Evolutionary conservation across 1,140 invertebrate species (phyloP).

Genomic region (Eueides isabella): DNA sequence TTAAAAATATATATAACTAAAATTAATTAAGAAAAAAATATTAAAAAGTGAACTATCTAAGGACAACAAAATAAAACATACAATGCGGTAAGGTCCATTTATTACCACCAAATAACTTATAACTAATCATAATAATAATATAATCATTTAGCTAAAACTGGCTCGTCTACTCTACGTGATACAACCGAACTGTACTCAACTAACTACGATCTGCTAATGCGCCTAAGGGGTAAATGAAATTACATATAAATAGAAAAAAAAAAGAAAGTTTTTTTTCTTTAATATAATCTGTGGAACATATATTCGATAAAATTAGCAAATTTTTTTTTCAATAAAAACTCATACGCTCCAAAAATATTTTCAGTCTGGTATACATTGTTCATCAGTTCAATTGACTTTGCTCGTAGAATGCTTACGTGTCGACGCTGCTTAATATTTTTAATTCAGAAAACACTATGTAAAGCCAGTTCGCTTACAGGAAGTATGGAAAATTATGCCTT

Average conservation of each 20-base stretch:
- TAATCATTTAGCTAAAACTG: conserved; percentile 63
- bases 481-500: conserved; percentile 30
- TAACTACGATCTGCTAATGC: conserved; percentile 19
- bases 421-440: not conserved
- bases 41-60: not conserved
- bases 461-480: conserved; percentile 52
- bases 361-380: conserved; percentile 33
- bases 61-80: conserved; percentile 53
- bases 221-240: conserved; percentile 1
- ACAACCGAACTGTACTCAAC: conserved; percentile 39
- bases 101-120: conserved; percentile 71
- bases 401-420: conserved; percentile 3
- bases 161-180: conserved; percentile 50
- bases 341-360: conserved; percentile 26
- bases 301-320: not conserved
- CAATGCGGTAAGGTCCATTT: conserved; percentile 59
- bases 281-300: not conserved
- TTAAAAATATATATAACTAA: not conserved
- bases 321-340: conserved; percentile 3
- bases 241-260: not conserved
- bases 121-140: conserved; percentile 54
- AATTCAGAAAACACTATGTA: conserved; percentile 34
- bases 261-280: not conserved
- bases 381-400: conserved; percentile 23
- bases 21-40: not conserved